Evolutionary conservation across 2,797 vertebrate genomes (phyloP).

Genomic region (Spinus olivaceus): DNA sequence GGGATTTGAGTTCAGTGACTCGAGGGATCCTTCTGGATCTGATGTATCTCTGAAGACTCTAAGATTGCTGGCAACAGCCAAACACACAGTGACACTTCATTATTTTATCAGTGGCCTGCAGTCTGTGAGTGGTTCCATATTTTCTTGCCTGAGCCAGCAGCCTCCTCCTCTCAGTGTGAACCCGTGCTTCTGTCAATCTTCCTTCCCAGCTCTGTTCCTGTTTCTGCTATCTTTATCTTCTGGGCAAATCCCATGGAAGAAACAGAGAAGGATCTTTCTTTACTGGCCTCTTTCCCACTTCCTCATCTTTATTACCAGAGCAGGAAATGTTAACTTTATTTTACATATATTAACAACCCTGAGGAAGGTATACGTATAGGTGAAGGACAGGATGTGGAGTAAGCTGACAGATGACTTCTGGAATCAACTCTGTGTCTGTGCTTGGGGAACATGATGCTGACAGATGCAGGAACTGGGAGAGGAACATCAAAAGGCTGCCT

Average conservation of each 20-base stretch:
- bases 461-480: neutral
- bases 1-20: neutral
- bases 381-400: neutral
- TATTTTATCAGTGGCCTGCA: neutral
- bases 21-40: neutral
- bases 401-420: conserved; percentile 12
- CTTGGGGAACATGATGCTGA: neutral
- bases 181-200: neutral
- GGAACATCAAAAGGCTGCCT: conserved; percentile 37
- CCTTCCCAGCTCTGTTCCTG: neutral
- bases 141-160: neutral
- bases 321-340: conserved; percentile 46
- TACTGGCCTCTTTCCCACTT: neutral
- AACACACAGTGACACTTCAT: neutral
- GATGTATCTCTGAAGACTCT: neutral
- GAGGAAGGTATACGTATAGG: neutral
- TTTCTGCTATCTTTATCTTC: neutral
- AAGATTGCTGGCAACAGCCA: neutral
- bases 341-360: conserved; percentile 9
- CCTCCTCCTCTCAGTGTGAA: neutral
- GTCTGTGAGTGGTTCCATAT: neutral
- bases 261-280: neutral
- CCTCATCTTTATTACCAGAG: conserved; percentile 2
- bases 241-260: neutral
- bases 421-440: neutral